These are phyloP conservation scores for Heliornis fulica DNA, from an alignment of 2,113 vertebrate genomes.

Conservation along the genomic window DNA sequence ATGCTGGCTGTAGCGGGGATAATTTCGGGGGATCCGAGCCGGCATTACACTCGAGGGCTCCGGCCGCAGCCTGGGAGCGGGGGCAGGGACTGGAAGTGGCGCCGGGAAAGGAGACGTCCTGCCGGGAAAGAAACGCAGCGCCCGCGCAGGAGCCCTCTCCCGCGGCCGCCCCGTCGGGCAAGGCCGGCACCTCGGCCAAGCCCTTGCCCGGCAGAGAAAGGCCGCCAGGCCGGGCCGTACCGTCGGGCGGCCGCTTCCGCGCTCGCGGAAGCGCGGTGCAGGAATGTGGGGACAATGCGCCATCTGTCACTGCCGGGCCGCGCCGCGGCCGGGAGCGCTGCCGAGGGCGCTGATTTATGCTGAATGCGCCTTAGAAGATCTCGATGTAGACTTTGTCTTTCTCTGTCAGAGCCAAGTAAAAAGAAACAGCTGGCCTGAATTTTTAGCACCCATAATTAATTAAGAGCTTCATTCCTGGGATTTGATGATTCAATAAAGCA, in stretches of 20 bases:
- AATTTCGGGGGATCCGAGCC: neutral
- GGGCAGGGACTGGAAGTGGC: neutral
- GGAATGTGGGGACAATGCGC: constrained; percentile 64
- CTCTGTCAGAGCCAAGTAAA: constrained; percentile 62
- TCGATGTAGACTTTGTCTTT: constrained; percentile 63
- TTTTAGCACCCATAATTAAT: constrained; percentile 86
- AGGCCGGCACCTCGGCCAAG: neutral
- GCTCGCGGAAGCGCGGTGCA: constrained; percentile 14
- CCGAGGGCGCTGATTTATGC: constrained; percentile 61
- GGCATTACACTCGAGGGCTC: neutral
- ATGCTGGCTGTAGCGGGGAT: neutral
- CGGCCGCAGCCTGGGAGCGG: neutral
- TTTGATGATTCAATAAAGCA: constrained; percentile 84
- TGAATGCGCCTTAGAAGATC: constrained; percentile 56
- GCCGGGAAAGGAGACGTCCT: neutral
- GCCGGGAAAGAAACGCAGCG: neutral
- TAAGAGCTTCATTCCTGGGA: constrained; percentile 80
- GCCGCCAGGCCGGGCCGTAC: neutral
- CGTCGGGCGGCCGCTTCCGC: neutral
- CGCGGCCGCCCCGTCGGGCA: neutral
- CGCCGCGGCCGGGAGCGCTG: constrained; percentile 45
- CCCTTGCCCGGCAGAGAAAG: neutral
- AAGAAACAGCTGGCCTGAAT: constrained; percentile 83
- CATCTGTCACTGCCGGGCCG: constrained; percentile 67
- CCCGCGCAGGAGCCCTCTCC: neutral